Conservation (phyloP, 1,140 invertebrate species). For the Pogonomyrmex barbatus region DNA sequence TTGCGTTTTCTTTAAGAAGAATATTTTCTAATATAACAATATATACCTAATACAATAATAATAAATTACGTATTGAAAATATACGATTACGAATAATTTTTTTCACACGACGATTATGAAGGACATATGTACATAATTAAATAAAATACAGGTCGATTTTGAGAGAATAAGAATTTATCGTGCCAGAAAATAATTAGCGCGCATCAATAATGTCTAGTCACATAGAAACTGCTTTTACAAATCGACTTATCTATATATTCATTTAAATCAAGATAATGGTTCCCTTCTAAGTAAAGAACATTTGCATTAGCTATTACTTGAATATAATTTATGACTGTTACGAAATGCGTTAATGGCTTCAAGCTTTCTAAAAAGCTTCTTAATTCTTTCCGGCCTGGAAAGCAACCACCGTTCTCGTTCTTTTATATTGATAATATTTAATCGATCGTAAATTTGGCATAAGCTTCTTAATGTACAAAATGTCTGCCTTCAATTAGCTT, state of each 20-base stretch:
- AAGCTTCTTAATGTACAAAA: constrained; percentile 67
- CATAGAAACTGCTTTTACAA: neutral
- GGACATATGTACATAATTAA: too few relatives aligned
- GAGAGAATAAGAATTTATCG: too few relatives aligned
- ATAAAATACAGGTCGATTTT: too few relatives aligned
- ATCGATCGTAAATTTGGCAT: constrained; percentile 69
- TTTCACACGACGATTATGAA: too few relatives aligned
- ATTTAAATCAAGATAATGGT: constrained; percentile 5
- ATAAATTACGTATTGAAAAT: too few relatives aligned
- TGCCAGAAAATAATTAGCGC: too few relatives aligned
- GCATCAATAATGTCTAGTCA: too few relatives aligned
- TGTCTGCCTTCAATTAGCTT: constrained; percentile 69
- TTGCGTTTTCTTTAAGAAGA: too few relatives aligned
- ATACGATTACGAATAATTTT: too few relatives aligned
- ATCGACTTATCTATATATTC: neutral
- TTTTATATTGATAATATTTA: constrained; percentile 65
- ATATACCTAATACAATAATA: too few relatives aligned
- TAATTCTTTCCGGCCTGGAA: constrained; percentile 7
- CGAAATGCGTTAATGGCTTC: constrained; percentile 23
- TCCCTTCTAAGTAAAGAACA: neutral
- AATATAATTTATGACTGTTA: neutral
- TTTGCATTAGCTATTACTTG: neutral
- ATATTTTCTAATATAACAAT: too few relatives aligned
- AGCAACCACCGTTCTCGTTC: constrained; percentile 43
- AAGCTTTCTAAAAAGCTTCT: constrained; percentile 42